These are phyloP conservation scores for Oplegnathus fasciatus DNA, from an alignment of 2,113 vertebrate species.

Conservation along the genomic window DNA sequence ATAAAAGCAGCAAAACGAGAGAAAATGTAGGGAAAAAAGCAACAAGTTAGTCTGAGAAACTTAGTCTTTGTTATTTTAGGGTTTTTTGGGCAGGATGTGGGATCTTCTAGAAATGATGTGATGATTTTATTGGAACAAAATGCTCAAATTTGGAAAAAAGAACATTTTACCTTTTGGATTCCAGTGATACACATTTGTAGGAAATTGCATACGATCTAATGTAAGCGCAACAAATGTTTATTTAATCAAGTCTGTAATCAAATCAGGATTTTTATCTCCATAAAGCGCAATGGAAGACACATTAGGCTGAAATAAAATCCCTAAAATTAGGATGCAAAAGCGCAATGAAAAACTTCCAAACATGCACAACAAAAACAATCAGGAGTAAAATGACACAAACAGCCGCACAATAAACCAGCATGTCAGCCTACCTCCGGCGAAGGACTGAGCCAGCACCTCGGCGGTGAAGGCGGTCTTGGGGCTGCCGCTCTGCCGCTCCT, in stretches of 20 bases:
- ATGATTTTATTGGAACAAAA: neutral
- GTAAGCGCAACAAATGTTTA: neutral
- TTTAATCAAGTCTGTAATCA: neutral
- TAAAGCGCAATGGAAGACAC: neutral
- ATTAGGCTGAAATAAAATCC: neutral
- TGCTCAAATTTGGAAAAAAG: neutral
- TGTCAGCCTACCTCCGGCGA: conserved; percentile 90
- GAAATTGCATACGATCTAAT: neutral
- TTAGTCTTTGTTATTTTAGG: conserved; percentile 1
- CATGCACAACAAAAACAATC: neutral
- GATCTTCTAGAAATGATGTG: neutral
- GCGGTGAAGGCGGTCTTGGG: conserved; percentile 97
- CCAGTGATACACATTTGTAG: neutral
- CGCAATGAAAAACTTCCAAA: neutral
- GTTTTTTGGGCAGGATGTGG: neutral
- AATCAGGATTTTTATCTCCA: neutral
- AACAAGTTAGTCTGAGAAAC: conserved; percentile 58
- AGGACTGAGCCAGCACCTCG: conserved; percentile 96
- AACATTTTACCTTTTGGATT: neutral
- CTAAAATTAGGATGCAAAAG: neutral
- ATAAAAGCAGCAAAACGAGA: conserved; percentile 67
- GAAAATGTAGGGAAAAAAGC: conserved; percentile 50
- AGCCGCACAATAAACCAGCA: neutral
- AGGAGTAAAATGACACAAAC: neutral
- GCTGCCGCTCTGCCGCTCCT: conserved; percentile 86